phyloP scores from a whole-genome alignment of 1,140 invertebrate species.

The Mercenaria mercenaria region DNA sequence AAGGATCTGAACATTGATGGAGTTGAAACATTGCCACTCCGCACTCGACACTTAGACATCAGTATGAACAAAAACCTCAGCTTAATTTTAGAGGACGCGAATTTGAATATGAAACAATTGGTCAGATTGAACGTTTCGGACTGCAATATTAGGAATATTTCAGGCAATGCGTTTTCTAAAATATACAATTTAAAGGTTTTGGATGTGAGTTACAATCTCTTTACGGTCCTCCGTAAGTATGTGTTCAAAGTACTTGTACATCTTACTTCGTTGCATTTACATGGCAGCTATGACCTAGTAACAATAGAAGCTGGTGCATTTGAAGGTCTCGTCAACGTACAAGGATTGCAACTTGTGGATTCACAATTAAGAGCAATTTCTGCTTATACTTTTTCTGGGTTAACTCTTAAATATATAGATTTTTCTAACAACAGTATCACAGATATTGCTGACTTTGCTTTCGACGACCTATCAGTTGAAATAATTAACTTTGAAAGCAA shows the following conservation, averaged over 20 bases:
- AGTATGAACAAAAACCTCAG: background rate
- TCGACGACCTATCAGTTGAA: slow-evolving; percentile 2
- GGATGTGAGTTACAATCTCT: slow-evolving; percentile 3
- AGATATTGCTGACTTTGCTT: slow-evolving; percentile 46
- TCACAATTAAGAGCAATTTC: background rate
- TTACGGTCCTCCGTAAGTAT: background rate
- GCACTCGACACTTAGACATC: background rate
- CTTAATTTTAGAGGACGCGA: background rate
- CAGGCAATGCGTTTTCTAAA: background rate
- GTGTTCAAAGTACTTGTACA: background rate
- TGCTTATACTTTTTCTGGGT: slow-evolving; percentile 31
- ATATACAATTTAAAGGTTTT: background rate
- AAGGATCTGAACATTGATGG: no score
- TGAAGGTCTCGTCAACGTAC: slow-evolving; percentile 6
- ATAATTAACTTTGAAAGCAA: slow-evolving; percentile 64
- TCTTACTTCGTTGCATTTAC: slow-evolving; percentile 28
- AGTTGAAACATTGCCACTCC: no score
- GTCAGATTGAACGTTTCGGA: background rate
- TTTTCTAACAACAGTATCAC: slow-evolving; percentile 46
- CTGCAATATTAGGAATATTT: background rate
- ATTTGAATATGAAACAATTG: background rate
- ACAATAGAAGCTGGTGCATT: slow-evolving; percentile 42
- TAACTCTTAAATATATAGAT: slow-evolving; percentile 52
- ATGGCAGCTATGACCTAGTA: slow-evolving; percentile 8
- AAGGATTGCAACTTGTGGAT: background rate